Conservation (phyloP, 2,888 invertebrate species). For the Sarcophaga subvicina region DNA sequence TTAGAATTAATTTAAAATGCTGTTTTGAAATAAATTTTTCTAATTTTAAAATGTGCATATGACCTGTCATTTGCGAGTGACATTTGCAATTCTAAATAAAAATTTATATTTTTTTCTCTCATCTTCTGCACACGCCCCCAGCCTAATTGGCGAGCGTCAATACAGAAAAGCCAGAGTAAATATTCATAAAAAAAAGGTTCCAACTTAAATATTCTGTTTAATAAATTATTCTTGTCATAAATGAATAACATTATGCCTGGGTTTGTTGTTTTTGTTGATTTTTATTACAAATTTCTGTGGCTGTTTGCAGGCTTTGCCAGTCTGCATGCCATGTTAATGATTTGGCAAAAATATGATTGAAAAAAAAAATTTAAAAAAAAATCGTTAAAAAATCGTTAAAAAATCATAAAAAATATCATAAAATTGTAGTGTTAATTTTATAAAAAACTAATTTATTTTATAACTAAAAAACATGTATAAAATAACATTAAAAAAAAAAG, state of each 20-base stretch:
- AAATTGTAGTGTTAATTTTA: slow-evolving; percentile 55
- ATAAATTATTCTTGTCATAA: slow-evolving; percentile 52
- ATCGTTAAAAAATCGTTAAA: background rate
- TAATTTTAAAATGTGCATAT: slow-evolving; percentile 26
- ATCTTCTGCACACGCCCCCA: too few relatives aligned
- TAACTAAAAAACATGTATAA: slow-evolving; percentile 4
- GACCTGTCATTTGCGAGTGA: slow-evolving; percentile 18
- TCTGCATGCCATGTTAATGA: slow-evolving; percentile 41
- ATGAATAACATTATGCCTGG: slow-evolving; percentile 18
- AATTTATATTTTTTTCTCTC: background rate
- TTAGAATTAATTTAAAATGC: background rate
- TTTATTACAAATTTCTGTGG: slow-evolving; percentile 16
- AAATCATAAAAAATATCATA: slow-evolving; percentile 29
- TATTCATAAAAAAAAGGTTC: background rate
- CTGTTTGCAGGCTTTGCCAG: background rate
- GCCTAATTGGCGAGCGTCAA: too few relatives aligned
- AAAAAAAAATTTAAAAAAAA: slow-evolving; percentile 12
- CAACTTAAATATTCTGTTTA: slow-evolving; percentile 60
- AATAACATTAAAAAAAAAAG: slow-evolving; percentile 4
- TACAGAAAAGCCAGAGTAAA: background rate
- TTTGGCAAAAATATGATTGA: slow-evolving; percentile 23
- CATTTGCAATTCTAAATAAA: slow-evolving; percentile 27
- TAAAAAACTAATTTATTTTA: slow-evolving; percentile 66
- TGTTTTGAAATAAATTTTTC: background rate
- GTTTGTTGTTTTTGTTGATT: background rate